A percentile compares a stretch with the other conserved stretches of the same genome.
Conservation (phyloP, 2,888 invertebrate genomes). For the Athrips mouffetella region DNA sequence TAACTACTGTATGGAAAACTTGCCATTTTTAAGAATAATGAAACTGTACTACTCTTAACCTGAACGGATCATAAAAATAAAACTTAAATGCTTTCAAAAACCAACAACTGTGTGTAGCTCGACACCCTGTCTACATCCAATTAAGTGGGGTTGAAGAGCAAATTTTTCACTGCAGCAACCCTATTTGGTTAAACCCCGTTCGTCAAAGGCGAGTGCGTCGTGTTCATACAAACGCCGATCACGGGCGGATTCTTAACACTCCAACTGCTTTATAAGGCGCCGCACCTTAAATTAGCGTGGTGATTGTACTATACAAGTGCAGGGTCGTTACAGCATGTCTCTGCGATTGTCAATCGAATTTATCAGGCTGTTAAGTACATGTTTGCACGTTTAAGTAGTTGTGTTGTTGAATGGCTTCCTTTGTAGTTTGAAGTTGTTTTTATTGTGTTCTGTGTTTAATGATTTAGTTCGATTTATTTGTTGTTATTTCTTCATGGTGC, state of each 20-base stretch:
- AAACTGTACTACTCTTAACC: no score
- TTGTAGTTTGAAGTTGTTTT: neutral
- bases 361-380: constrained; percentile 40
- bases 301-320: constrained; percentile 64
- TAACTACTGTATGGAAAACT: no score
- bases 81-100: no score
- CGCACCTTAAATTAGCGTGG: constrained; percentile 72
- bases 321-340: constrained; percentile 48
- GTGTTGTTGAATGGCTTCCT: neutral
- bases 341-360: constrained; percentile 58
- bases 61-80: no score
- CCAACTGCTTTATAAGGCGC: constrained; percentile 65
- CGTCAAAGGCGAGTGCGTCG: constrained; percentile 58
- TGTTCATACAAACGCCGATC: constrained; percentile 77
- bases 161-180: constrained; percentile 72
- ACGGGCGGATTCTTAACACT: constrained; percentile 70
- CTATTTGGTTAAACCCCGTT: constrained; percentile 63
- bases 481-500: no score
- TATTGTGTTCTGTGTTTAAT: no score
- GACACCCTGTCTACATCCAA: constrained; percentile 66
- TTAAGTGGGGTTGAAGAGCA: constrained; percentile 72
- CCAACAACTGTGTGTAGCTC: constrained; percentile 28
- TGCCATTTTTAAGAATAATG: no score
- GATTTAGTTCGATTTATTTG: no score
- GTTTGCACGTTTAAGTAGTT: constrained; percentile 15